Evolutionary conservation across 2,113 vertebrate genomes (phyloP), one percentile per base, ranked within the genome.

Genomic region (Prionailurus viverrinus): DNA sequence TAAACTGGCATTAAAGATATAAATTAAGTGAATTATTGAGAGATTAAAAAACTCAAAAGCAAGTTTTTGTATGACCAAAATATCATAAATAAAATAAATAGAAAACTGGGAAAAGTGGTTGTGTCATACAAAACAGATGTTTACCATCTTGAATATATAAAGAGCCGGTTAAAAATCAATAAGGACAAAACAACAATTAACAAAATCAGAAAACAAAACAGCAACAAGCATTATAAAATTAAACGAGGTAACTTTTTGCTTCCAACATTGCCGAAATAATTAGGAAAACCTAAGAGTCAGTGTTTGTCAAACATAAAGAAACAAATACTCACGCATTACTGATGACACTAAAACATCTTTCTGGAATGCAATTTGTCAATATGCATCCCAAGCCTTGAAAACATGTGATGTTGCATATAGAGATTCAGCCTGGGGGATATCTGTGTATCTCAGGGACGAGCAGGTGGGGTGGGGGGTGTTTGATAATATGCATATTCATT

Each of bases 11-110:
- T 61, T 82, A 81, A 65, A 87, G 45, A 16, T 1, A 29, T 58
- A 93, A 96, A 7, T 96, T 91, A 25, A 39, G 55, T 58, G 48
- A 95, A 83, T 95, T 91, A 89, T 23, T 91, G 76, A 93, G 48
- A 89, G 29, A 76, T 89, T 78, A 93, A 94, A 29, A 29, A 80
- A 81, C 55, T 88, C 80, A 81, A 81, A 61, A 45, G 21, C 29
- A 96, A 63, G 4, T 31, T 55, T 94, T 92, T 61, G 13, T 81
- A 91, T n/a, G 65, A 66, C 48, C 84, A 84, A 84, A 96, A 89
- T 55, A 78, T 53, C n/a, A 79, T 69, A 66, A 41, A 19, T 41
- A 84, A 97, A 66, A 83, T 90, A 89, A 92, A 92, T 2, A 61
- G 51, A 94, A 78, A 79, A 55, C 41, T 36, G 23, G 87, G 53